A percentile compares a stretch with the other conserved stretches of the same genome.
Evolutionary conservation across 2,797 vertebrate genomes (phyloP).

Genomic region (Halcyon leucocephala): DNA sequence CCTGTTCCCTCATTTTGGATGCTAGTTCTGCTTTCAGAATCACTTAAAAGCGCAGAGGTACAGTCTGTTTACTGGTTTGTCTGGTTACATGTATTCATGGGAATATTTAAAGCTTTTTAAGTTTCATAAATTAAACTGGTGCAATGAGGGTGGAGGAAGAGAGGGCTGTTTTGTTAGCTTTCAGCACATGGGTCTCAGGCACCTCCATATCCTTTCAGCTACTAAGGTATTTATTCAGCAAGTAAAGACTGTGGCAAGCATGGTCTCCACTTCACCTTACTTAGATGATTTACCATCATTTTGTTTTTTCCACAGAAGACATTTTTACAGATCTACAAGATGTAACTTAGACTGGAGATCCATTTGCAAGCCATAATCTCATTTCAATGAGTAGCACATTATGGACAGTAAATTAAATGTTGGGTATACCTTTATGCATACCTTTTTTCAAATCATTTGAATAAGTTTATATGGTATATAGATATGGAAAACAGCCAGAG

Average conservation of each 20-base stretch:
- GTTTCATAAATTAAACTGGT: background rate
- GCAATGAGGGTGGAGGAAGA: background rate
- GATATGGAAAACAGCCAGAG: constrained; percentile 18
- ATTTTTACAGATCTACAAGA: constrained; percentile 78
- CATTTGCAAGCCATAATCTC: constrained; percentile 76
- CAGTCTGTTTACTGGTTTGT: background rate
- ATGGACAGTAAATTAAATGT: constrained; percentile 56
- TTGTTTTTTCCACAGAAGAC: constrained; percentile 65
- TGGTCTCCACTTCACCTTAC: background rate
- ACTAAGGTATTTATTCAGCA: constrained; percentile 58
- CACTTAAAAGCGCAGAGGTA: background rate
- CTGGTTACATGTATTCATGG: constrained; percentile 9
- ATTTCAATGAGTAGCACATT: constrained; percentile 25
- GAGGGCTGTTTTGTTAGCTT: constrained; percentile 14
- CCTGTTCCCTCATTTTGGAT: background rate
- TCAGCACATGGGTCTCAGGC: constrained; percentile 16
- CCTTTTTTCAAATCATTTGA: constrained; percentile 80
- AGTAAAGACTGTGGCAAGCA: constrained; percentile 53
- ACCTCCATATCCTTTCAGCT: constrained; percentile 41
- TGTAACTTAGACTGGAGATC: constrained; percentile 81
- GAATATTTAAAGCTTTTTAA: constrained; percentile 34
- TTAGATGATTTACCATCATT: constrained; percentile 4
- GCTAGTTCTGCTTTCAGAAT: background rate
- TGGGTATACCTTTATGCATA: constrained; percentile 57
- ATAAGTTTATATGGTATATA: constrained; percentile 75